Evolutionary conservation across 2,888 invertebrate genomes (phyloP).

Genomic region (Synergus laeviventris): DNA sequence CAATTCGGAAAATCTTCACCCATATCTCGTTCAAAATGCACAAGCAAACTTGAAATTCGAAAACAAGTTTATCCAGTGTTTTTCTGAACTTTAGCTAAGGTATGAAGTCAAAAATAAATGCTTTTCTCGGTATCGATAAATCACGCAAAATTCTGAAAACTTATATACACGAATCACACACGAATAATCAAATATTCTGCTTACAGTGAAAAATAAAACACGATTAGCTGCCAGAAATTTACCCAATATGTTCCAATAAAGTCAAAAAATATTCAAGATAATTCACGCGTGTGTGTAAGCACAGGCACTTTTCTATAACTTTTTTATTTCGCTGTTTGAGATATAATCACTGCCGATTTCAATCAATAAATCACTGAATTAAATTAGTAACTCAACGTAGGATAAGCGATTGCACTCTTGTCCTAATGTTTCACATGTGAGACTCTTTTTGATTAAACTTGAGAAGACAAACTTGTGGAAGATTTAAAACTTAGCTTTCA

Average conservation of each 20-base stretch:
- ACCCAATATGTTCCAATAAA: not conserved
- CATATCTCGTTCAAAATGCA: not conserved
- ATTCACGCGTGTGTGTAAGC: not conserved
- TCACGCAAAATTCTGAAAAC: conserved; percentile 8
- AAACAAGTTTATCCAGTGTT: not conserved
- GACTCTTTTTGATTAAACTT: conserved; percentile 20
- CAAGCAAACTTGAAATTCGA: not conserved
- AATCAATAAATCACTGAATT: not conserved
- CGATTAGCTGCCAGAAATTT: conserved; percentile 17
- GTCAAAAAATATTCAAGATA: not conserved
- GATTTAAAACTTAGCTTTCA: conserved; percentile 24
- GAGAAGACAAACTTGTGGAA: conserved; percentile 38
- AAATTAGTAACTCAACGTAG: conserved; percentile 9
- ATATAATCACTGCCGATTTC: not conserved
- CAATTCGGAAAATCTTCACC: not conserved
- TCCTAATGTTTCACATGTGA: conserved; percentile 2
- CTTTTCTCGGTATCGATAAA: conserved; percentile 18
- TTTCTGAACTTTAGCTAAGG: conserved; percentile 9
- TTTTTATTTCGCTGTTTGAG: conserved; percentile 22
- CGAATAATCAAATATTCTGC: not conserved
- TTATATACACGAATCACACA: conserved; percentile 7
- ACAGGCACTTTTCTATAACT: conserved; percentile 24
- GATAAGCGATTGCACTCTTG: conserved; percentile 34
- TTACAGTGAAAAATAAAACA: conserved; percentile 14
- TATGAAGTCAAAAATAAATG: conserved; percentile 37